phyloP scores from a whole-genome alignment of 1,140 invertebrate genomes.

The Drosophila hydei region DNA sequence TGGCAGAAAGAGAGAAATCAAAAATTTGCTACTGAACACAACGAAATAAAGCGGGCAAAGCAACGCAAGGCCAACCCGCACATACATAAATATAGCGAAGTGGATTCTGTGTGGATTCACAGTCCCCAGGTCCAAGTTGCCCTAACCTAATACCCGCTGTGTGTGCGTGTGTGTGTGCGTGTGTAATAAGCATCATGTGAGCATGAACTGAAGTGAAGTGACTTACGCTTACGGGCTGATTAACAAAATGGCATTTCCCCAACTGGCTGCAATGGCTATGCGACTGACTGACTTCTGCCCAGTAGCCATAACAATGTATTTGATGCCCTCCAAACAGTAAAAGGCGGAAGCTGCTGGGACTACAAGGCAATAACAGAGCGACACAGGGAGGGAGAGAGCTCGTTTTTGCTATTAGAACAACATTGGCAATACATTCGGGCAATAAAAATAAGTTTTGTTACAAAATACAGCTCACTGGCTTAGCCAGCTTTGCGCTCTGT shows the following conservation, averaged over 20 bases:
- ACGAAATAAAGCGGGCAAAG: constrained; percentile 47
- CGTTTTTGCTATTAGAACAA: constrained; percentile 81
- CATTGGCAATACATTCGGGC: constrained; percentile 80
- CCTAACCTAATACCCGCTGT: background rate
- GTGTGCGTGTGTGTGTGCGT: constrained; percentile 29
- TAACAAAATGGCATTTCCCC: constrained; percentile 66
- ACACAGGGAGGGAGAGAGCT: constrained; percentile 38
- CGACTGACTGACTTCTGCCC: constrained; percentile 77
- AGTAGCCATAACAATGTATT: constrained; percentile 81
- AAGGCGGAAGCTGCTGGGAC: constrained; percentile 29
- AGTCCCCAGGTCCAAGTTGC: constrained; percentile 34
- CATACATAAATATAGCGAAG: constrained; percentile 3
- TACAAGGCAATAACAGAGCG: constrained; percentile 32
- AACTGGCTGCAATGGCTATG: constrained; percentile 36
- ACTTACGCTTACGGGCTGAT: constrained; percentile 65
- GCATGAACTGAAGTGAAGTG: constrained; percentile 58
- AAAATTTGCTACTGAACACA: constrained; percentile 39
- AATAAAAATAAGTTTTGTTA: constrained; percentile 81
- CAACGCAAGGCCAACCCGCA: constrained; percentile 49
- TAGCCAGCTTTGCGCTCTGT: constrained; percentile 5
- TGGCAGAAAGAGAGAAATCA: constrained; percentile 12
- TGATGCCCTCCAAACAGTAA: constrained; percentile 56
- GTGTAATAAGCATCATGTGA: constrained; percentile 67
- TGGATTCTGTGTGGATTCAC: constrained; percentile 3
- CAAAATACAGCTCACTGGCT: constrained; percentile 49